phyloP scores from a whole-genome alignment of 2,797 vertebrate species.

The Sphaeramia orbicularis region DNA sequence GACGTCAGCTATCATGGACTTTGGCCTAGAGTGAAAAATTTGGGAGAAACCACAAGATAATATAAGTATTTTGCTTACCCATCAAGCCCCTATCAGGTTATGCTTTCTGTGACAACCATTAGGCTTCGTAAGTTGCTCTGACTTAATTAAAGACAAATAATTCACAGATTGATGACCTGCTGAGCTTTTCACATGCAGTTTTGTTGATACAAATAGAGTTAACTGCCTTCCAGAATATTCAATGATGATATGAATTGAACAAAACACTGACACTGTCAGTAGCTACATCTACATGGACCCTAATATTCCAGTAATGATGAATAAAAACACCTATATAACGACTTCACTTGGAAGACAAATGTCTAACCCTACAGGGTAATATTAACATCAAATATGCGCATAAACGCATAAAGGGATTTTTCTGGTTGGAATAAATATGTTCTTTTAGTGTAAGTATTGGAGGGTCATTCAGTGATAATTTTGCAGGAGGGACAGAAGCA shows the following conservation, averaged over 20 bases:
- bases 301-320: too few species aligned
- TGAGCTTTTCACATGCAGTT: not conserved
- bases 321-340: too few species aligned
- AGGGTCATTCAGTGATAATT: too few species aligned
- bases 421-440: too few species aligned
- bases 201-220: not conserved
- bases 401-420: too few species aligned
- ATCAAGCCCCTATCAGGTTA: constrained; percentile 8
- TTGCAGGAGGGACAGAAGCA: too few species aligned
- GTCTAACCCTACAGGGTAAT: too few species aligned
- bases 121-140: not conserved
- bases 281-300: too few species aligned
- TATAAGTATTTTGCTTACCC: constrained; percentile 21
- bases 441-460: too few species aligned
- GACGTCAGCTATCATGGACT: constrained; percentile 70
- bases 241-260: not conserved
- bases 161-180: not conserved
- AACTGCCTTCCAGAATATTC: not conserved
- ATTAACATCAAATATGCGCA: too few species aligned
- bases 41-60: constrained; percentile 31
- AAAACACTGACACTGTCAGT: not conserved
- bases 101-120: constrained; percentile 8
- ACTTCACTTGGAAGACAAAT: too few species aligned
- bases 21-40: constrained; percentile 71
- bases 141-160: constrained; percentile 5